Evolutionary conservation across 2,113 vertebrate species (phyloP), one percentile per base, ranked within the genome.

Genomic region (Okapia johnstoni): DNA sequence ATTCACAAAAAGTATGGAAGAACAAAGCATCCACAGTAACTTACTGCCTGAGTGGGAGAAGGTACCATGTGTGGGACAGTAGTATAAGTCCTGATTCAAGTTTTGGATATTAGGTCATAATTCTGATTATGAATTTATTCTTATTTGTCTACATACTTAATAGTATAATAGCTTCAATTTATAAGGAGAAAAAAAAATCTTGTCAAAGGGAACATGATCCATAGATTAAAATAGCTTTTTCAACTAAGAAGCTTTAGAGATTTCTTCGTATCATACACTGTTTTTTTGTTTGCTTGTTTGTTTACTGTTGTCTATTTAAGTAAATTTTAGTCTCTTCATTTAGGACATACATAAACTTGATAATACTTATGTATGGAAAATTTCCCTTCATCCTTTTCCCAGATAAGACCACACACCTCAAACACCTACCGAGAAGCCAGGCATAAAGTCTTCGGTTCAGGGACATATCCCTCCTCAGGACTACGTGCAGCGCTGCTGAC

Each of bases 401-500:
- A 87, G 21, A 23, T 92, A 55, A 70, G 63, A 93, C 16, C 12
- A 84, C 40, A 95, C 19, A 13, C 43, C 88, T 80, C 17, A 83
- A 73, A 97, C 92, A 98, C 99, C 96, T 98, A 99, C 99, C 99
- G 60, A 99, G 99, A 97, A 99, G 99, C 99, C 99, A 99, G 2
- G 99, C 99, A 97, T 99, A 99, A 94, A 99, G 99, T 98, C 99
- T 99, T 97, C 99, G 99, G 98, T 99, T 99, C 96, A 99, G 99
- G 8, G 99, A 99, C 99, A 99, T 99, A 98, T 99, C 99, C 98
- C 99, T 99, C 98, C 99, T 99, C 95, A 99, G 98, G 43, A 99
- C 99, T 40, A 99, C 99, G 23, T 99, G 99, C 97, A 99, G 99
- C n/a, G 99, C 99, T 97, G 99, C 99, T 54, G 99, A 99, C 97